Percentiles rank a stretch among this genome's conserved stretches.
Conservation (phyloP, 2,888 invertebrate species). For the Apocheima hispidaria region DNA sequence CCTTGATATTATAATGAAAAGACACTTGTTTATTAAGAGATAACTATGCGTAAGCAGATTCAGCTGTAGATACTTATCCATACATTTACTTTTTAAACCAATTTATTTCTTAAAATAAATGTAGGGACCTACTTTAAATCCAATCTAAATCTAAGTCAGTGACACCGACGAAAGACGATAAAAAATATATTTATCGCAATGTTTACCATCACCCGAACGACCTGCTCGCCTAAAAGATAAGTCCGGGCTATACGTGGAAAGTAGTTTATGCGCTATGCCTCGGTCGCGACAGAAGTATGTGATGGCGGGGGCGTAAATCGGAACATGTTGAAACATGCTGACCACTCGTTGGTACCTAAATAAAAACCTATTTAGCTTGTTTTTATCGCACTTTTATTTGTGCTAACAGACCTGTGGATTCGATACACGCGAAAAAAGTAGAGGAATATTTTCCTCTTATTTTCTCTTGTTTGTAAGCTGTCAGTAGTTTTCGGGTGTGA, state of each 20-base stretch:
- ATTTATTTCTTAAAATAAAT: not conserved
- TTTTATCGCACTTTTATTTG: conserved; percentile 8
- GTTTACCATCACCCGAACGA: conserved; percentile 15
- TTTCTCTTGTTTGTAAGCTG: too few species aligned
- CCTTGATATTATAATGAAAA: too few species aligned
- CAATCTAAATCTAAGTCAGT: not conserved
- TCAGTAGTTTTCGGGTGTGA: too few species aligned
- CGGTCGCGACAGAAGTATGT: conserved; percentile 8
- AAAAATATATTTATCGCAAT: conserved; percentile 2
- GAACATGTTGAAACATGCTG: conserved; percentile 2
- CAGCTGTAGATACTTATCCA: too few species aligned
- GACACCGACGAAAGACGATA: not conserved
- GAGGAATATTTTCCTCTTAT: too few species aligned
- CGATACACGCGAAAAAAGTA: too few species aligned
- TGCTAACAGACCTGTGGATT: too few species aligned
- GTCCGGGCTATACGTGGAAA: not conserved
- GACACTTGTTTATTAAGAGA: too few species aligned
- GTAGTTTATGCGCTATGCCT: conserved; percentile 9
- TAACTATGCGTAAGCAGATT: too few species aligned
- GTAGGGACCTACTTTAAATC: not conserved
- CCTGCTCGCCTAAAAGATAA: conserved; percentile 4
- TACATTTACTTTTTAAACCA: not conserved
- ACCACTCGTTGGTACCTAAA: conserved; percentile 1
- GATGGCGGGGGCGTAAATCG: conserved; percentile 12
- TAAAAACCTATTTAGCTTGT: conserved; percentile 3